Percentiles rank a stretch among this genome's conserved stretches.
Evolutionary conservation across 2,888 invertebrate species (phyloP).

Genomic region (Acleris holmiana): DNA sequence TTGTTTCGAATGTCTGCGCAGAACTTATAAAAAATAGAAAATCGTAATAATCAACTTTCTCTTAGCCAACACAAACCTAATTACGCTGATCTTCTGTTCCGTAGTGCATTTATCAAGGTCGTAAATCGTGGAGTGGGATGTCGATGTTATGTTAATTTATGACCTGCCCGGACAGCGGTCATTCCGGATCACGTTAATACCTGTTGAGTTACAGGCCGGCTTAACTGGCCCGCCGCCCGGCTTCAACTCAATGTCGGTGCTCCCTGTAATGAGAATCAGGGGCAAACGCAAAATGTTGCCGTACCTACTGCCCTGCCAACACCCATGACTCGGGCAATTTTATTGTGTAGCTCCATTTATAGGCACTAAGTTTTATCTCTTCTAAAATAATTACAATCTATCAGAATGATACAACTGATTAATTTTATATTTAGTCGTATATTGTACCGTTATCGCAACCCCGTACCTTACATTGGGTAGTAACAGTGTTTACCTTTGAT

Average conservation of each 20-base stretch:
- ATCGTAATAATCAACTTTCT: too few species aligned
- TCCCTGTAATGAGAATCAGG: background rate
- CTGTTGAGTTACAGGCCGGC: constrained; percentile 78
- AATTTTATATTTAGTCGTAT: too few species aligned
- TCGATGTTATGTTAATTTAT: constrained; percentile 68
- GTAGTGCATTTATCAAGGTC: constrained; percentile 48
- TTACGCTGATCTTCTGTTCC: constrained; percentile 40
- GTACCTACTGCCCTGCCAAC: background rate
- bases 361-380: too few species aligned
- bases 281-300: background rate
- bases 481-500: too few species aligned
- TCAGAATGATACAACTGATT: too few species aligned
- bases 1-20: too few species aligned
- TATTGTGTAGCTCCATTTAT: too few species aligned
- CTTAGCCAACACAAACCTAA: constrained; percentile 30
- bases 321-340: too few species aligned
- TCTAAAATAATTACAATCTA: too few species aligned
- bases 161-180: constrained; percentile 65
- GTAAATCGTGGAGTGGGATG: constrained; percentile 55
- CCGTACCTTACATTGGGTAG: too few species aligned
- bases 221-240: constrained; percentile 57
- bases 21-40: too few species aligned
- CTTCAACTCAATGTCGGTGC: constrained; percentile 13
- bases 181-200: constrained; percentile 75
- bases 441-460: too few species aligned